phyloP scores from a whole-genome alignment of 2,888 invertebrate species.

The Pyrochroa serraticornis region DNA sequence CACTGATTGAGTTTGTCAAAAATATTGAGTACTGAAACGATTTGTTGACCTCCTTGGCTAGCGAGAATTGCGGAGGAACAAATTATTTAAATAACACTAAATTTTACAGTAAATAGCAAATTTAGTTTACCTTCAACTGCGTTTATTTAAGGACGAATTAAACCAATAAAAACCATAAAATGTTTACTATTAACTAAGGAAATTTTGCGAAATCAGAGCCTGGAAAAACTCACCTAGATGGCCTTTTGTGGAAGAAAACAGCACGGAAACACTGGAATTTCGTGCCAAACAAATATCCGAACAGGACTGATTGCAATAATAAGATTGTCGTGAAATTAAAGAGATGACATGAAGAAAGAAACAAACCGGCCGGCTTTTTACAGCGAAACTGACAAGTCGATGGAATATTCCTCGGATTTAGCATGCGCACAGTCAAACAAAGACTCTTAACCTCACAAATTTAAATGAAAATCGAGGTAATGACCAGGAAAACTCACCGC shows the following conservation, averaged over 20 bases:
- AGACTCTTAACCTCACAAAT: constrained; percentile 50
- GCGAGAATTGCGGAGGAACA: too few species aligned
- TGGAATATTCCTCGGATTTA: constrained; percentile 46
- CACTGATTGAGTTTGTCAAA: too few species aligned
- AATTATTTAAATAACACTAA: too few species aligned
- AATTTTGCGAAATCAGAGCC: not conserved
- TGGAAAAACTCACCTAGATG: constrained; percentile 7
- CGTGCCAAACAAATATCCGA: constrained; percentile 8
- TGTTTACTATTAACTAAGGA: not conserved
- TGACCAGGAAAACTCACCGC: constrained; percentile 32
- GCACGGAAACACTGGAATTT: constrained; percentile 9
- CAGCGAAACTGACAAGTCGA: constrained; percentile 45
- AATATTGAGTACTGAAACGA: too few species aligned
- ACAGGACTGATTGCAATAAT: constrained; percentile 10
- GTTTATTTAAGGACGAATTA: too few species aligned
- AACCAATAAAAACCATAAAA: not conserved
- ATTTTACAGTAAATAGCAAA: too few species aligned
- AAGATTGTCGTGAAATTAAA: constrained; percentile 20
- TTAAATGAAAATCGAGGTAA: constrained; percentile 31
- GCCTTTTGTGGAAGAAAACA: not conserved
- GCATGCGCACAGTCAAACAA: constrained; percentile 50
- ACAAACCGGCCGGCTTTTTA: constrained; percentile 52
- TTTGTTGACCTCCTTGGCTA: too few species aligned
- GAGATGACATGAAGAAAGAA: constrained; percentile 36
- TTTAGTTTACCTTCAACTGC: too few species aligned